Evolutionary conservation across 2,797 vertebrate species (phyloP).

Genomic region (Melopsittacus undulatus): DNA sequence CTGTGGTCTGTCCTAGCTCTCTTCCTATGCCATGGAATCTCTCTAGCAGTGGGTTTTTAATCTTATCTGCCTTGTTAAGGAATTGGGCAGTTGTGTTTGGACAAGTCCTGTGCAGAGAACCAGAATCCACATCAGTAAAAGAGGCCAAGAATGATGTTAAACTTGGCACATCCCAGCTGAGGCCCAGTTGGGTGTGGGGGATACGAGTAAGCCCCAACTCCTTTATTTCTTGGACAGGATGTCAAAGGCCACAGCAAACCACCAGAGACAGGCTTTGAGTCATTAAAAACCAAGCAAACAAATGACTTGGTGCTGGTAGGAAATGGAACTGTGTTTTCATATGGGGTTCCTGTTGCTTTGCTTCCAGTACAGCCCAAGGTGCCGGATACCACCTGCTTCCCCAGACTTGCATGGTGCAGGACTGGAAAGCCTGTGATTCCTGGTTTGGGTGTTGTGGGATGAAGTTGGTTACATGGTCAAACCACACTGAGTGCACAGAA

Average conservation of each 20-base stretch:
- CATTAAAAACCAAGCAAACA: neutral
- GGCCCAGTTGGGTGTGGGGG: neutral
- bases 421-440: neutral
- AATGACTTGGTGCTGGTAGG: neutral
- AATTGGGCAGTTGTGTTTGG: neutral
- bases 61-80: neutral
- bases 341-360: neutral
- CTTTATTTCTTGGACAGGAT: neutral
- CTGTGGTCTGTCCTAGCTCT: neutral
- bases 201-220: neutral
- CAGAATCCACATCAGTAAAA: neutral
- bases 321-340: neutral
- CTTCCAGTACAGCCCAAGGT: neutral
- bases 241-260: neutral
- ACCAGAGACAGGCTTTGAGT: neutral
- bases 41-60: neutral
- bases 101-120: neutral
- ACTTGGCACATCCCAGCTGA: conserved; percentile 1
- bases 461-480: neutral
- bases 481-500: neutral
- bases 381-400: neutral
- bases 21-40: neutral
- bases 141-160: conserved; percentile 40
- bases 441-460: neutral
- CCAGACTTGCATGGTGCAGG: neutral